A percentile compares a stretch with the other conserved stretches of the same genome.
Evolutionary conservation across 2,797 vertebrate genomes (phyloP).

Genomic region (Cyprinodon diabolis): DNA sequence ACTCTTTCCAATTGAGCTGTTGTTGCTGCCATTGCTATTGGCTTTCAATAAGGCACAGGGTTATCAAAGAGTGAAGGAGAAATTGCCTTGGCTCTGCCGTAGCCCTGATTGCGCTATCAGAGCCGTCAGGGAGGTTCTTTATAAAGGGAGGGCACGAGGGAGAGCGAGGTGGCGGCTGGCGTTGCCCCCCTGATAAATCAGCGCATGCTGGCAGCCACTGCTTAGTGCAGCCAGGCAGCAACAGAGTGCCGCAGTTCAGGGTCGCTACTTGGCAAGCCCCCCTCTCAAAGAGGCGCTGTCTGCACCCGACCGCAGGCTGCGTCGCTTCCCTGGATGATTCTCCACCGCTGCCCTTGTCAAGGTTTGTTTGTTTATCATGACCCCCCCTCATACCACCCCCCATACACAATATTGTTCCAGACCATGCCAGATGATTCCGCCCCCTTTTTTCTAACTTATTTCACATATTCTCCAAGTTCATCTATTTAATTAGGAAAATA

Average conservation of each 20-base stretch:
- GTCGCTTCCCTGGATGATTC: conserved; percentile 63
- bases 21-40: conserved; percentile 82
- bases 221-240: conserved; percentile 79
- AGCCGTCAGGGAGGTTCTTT: conserved; percentile 85
- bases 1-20: conserved; percentile 86
- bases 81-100: conserved; percentile 87
- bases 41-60: conserved; percentile 80
- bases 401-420: conserved; percentile 60
- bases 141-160: conserved; percentile 81
- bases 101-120: conserved; percentile 88
- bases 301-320: conserved; percentile 73
- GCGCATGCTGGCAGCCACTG: conserved; percentile 74
- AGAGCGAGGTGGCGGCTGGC: conserved; percentile 80
- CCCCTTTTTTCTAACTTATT: conserved; percentile 70
- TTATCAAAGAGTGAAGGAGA: conserved; percentile 87
- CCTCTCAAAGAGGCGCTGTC: conserved; percentile 65
- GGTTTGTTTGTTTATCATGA: conserved; percentile 80
- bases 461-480: conserved; percentile 75
- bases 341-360: conserved; percentile 76
- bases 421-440: conserved; percentile 66
- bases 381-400: conserved; percentile 59
- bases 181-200: conserved; percentile 86
- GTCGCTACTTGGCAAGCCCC: conserved; percentile 78
- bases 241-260: conserved; percentile 77
- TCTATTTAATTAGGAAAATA: conserved; percentile 72